Percentiles rank a stretch among this genome's conserved stretches.
phyloP scores from a whole-genome alignment of 1,140 invertebrate genomes.

The Drosophila pseudoananassae region DNA sequence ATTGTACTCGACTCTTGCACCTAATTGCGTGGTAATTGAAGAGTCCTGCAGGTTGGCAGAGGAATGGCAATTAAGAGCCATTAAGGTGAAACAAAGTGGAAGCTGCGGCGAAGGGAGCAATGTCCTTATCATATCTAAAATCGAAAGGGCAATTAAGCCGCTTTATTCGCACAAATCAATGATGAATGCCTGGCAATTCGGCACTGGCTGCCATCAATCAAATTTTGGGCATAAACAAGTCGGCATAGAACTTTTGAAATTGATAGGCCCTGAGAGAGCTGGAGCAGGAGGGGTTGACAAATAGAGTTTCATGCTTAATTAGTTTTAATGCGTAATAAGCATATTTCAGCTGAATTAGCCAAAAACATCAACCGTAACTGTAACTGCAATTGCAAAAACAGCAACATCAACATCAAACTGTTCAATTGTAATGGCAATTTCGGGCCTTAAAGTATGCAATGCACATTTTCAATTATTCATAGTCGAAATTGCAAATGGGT shows the following conservation, averaged over 20 bases:
- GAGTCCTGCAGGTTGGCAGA: slow-evolving; percentile 19
- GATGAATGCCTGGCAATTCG: slow-evolving; percentile 22
- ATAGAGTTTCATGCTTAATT: slow-evolving; percentile 72
- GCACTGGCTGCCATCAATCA: slow-evolving; percentile 35
- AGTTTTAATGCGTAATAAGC: slow-evolving; percentile 78
- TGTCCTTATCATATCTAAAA: slow-evolving; percentile 29
- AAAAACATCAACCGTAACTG: slow-evolving; percentile 44
- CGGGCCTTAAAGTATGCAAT: slow-evolving; percentile 70
- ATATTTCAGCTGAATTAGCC: slow-evolving; percentile 73
- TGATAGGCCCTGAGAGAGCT: neutral
- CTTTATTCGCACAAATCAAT: slow-evolving; percentile 37
- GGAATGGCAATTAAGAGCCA: slow-evolving; percentile 40
- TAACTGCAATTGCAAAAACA: slow-evolving; percentile 22
- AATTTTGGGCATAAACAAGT: slow-evolving; percentile 26
- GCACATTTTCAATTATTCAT: slow-evolving; percentile 77
- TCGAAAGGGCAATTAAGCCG: slow-evolving; percentile 33
- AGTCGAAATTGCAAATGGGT: slow-evolving; percentile 73
- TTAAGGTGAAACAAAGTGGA: slow-evolving; percentile 21
- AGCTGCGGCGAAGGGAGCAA: neutral
- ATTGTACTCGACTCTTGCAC: slow-evolving; percentile 29
- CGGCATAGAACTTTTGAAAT: neutral
- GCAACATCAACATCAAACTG: slow-evolving; percentile 9
- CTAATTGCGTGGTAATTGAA: slow-evolving; percentile 44
- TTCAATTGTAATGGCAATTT: slow-evolving; percentile 67
- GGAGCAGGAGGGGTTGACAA: slow-evolving; percentile 21